These are phyloP conservation scores for Liasis olivaceus DNA, from an alignment of 2,797 vertebrate species.

Conservation along the genomic window DNA sequence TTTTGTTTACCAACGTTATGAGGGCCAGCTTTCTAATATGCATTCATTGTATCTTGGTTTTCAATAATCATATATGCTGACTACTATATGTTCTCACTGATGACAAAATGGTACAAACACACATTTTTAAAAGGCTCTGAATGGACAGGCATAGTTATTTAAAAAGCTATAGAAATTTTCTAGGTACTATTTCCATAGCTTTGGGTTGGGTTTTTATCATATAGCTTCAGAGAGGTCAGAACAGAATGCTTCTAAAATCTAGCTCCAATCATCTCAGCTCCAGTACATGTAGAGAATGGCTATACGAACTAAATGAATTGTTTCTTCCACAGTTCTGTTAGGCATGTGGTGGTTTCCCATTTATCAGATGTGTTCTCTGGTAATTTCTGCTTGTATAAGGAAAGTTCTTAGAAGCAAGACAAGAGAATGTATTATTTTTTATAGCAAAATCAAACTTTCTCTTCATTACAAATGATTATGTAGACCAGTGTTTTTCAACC, in stretches of 20 bases:
- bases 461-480: background rate
- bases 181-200: background rate
- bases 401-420: too few relatives aligned
- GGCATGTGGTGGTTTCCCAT: background rate
- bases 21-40: constrained; percentile 28
- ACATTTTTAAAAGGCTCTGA: background rate
- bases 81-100: constrained; percentile 30
- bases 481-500: background rate
- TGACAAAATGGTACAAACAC: constrained; percentile 6
- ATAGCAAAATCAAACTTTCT: background rate
- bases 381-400: background rate
- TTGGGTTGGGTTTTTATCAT: background rate
- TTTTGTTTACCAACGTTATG: constrained; percentile 27
- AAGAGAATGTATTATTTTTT: background rate
- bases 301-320: background rate
- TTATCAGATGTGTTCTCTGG: background rate
- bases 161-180: background rate
- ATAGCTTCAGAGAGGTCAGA: too few relatives aligned
- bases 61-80: constrained; percentile 33
- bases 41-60: constrained; percentile 43
- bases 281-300: background rate
- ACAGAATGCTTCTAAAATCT: background rate
- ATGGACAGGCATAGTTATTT: constrained; percentile 26
- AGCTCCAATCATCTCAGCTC: background rate
- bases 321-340: background rate